These are phyloP conservation scores for Oasisia sp. DNA, from an alignment of 2,888 invertebrate genomes.

Conservation along the genomic window DNA sequence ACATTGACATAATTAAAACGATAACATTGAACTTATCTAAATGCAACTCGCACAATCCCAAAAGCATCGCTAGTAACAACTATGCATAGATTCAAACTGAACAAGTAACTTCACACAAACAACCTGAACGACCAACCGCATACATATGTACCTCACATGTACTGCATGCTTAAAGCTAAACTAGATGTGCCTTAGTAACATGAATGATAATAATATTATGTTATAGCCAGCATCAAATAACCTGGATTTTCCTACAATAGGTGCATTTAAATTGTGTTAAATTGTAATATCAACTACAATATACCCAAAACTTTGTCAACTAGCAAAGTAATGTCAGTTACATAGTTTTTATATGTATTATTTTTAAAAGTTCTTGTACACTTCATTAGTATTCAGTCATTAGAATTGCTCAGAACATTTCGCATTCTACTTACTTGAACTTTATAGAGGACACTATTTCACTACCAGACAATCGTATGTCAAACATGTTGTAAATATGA, in stretches of 20 bases:
- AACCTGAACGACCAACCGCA: background rate
- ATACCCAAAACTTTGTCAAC: background rate
- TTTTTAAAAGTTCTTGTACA: background rate
- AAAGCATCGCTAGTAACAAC: background rate
- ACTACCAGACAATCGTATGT: background rate
- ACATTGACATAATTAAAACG: background rate
- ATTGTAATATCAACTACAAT: background rate
- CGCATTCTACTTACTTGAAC: too few species aligned
- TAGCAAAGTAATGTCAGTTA: background rate
- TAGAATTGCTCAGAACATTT: too few species aligned
- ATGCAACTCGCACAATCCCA: background rate
- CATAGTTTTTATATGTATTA: background rate
- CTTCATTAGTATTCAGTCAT: too few species aligned
- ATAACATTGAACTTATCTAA: background rate
- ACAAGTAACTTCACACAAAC: conserved; percentile 4
- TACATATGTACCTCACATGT: background rate
- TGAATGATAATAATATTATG: background rate
- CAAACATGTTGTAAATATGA: background rate
- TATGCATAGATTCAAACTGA: background rate
- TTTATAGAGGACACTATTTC: background rate
- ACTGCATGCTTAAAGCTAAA: background rate
- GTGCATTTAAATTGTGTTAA: too few species aligned
- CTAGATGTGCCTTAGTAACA: background rate
- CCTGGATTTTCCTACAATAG: background rate
- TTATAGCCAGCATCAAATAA: background rate